phyloP scores from a whole-genome alignment of 2,888 invertebrate genomes.

The Epicampocera succincta region DNA sequence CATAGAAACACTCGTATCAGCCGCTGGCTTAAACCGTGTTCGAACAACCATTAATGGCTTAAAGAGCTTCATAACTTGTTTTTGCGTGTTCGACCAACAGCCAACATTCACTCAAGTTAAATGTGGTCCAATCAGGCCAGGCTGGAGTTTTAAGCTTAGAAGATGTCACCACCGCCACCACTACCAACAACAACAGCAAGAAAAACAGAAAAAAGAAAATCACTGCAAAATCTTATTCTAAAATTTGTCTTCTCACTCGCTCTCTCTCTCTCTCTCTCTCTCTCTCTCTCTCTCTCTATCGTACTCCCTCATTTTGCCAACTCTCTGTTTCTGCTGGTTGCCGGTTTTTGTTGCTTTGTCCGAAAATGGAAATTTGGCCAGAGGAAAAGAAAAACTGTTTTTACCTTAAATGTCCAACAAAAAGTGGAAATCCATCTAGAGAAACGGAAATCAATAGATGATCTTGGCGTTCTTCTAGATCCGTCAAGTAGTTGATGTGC shows the following conservation, averaged over 20 bases:
- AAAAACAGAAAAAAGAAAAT: too few species aligned
- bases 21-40: slow-evolving; percentile 12
- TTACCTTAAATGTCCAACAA: slow-evolving; percentile 60
- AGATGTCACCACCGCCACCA: background rate
- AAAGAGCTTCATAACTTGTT: slow-evolving; percentile 44
- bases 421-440: slow-evolving; percentile 55
- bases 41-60: slow-evolving; percentile 55
- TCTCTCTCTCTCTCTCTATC: background rate
- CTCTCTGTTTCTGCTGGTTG: slow-evolving; percentile 3
- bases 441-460: slow-evolving; percentile 63
- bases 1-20: background rate
- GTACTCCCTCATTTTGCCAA: too few species aligned
- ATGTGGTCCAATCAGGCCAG: slow-evolving; percentile 18
- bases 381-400: slow-evolving; percentile 63
- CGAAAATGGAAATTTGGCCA: slow-evolving; percentile 67
- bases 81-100: background rate
- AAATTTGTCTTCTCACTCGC: background rate
- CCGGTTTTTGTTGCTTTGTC: slow-evolving; percentile 23
- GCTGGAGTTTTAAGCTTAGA: slow-evolving; percentile 20
- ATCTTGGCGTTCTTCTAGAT: slow-evolving; percentile 58
- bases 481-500: slow-evolving; percentile 49
- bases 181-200: background rate
- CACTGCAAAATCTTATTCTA: slow-evolving; percentile 19
- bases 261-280: background rate
- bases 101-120: background rate